Evolutionary conservation across 1,140 invertebrate genomes (phyloP).

Genomic region (Pachypsylla venusta): DNA sequence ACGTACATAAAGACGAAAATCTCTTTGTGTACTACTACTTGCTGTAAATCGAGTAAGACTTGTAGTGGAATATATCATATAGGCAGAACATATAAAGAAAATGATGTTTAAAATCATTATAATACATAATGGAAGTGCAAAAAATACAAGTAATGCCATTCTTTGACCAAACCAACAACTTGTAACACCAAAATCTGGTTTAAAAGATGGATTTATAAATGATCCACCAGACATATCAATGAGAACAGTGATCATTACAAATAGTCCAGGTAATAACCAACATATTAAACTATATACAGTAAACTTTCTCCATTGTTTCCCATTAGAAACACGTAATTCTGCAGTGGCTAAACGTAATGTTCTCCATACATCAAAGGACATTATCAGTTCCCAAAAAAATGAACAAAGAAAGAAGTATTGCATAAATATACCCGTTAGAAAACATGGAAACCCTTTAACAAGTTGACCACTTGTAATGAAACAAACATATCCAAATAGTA

Average conservation of each 20-base stretch:
- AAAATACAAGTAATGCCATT: constrained; percentile 37
- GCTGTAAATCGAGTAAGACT: constrained; percentile 26
- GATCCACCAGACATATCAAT: constrained; percentile 33
- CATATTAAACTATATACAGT: constrained; percentile 37
- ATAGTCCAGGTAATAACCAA: constrained; percentile 36
- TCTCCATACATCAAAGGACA: constrained; percentile 41
- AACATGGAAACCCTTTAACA: constrained; percentile 25
- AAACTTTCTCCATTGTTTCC: constrained; percentile 32
- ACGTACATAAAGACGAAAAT: constrained; percentile 39
- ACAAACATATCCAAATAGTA: constrained; percentile 33
- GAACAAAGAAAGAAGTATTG: constrained; percentile 39
- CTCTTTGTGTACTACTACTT: constrained; percentile 28
- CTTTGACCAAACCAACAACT: constrained; percentile 40
- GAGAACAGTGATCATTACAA: constrained; percentile 33
- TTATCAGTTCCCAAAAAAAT: constrained; percentile 44
- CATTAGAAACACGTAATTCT: constrained; percentile 33
- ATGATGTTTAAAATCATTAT: constrained; percentile 36
- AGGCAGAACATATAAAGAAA: constrained; percentile 35
- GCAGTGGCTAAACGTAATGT: constrained; percentile 36
- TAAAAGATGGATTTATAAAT: constrained; percentile 27
- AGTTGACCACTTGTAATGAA: constrained; percentile 32
- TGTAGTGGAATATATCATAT: constrained; percentile 37
- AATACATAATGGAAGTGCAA: constrained; percentile 35
- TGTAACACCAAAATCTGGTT: constrained; percentile 33
- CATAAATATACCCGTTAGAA: constrained; percentile 31